Conservation (phyloP, 2,797 vertebrate species). For the Lagodon rhomboides region DNA sequence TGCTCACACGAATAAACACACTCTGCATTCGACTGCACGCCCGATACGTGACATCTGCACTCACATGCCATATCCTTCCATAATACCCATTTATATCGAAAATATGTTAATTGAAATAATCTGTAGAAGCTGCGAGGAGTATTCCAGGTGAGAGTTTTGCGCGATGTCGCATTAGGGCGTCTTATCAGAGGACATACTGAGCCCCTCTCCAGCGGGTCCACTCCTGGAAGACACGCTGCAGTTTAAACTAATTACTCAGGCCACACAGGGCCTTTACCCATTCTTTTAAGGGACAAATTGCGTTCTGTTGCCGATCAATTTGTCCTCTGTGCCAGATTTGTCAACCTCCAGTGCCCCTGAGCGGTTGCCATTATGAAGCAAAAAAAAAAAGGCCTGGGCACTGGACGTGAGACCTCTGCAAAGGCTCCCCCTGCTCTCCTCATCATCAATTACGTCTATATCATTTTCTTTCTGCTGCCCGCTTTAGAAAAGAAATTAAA, state of each 20-base stretch:
- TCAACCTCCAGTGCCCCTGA: slow-evolving; percentile 76
- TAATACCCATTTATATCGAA: slow-evolving; percentile 16
- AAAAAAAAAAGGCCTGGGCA: slow-evolving; percentile 50
- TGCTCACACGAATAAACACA: slow-evolving; percentile 19
- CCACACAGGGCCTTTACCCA: slow-evolving; percentile 61
- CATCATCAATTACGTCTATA: slow-evolving; percentile 85
- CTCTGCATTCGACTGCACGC: not conserved
- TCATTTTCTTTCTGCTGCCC: slow-evolving; percentile 79
- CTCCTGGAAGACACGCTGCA: slow-evolving; percentile 62
- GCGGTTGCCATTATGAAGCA: slow-evolving; percentile 69
- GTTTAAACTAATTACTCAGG: slow-evolving; percentile 80
- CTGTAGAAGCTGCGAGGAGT: slow-evolving; percentile 24
- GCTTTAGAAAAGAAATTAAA: slow-evolving; percentile 82
- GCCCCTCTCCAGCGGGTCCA: slow-evolving; percentile 44
- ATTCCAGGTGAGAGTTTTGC: slow-evolving; percentile 27
- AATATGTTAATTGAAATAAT: slow-evolving; percentile 45
- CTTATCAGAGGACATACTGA: slow-evolving; percentile 65
- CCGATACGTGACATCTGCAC: not conserved
- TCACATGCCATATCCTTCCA: not conserved
- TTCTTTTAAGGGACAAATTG: slow-evolving; percentile 78
- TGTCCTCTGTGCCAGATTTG: slow-evolving; percentile 79
- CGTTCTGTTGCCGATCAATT: slow-evolving; percentile 79
- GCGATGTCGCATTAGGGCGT: slow-evolving; percentile 36
- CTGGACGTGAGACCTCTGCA: slow-evolving; percentile 72
- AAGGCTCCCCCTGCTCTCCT: slow-evolving; percentile 71